Evolutionary conservation across 2,113 vertebrate genomes (phyloP).

Genomic region (Lutjanus erythropterus): DNA sequence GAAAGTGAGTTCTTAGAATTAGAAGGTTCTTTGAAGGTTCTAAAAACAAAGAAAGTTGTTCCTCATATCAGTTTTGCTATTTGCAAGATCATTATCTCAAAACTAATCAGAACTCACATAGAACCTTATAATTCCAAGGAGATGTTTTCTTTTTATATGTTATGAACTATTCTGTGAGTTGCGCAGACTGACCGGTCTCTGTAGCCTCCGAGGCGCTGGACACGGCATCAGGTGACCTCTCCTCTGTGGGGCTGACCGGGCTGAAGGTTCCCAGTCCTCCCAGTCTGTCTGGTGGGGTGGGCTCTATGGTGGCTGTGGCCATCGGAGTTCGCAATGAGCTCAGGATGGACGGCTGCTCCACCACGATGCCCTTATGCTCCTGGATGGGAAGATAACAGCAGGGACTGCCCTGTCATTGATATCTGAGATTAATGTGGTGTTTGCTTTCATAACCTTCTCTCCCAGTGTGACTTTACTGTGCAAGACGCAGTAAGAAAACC

Average conservation of each 20-base stretch:
- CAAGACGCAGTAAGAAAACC: neutral
- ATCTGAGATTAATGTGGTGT: conserved; percentile 18
- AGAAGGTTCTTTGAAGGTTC: too few species aligned
- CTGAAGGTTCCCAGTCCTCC: conserved; percentile 78
- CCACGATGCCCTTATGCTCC: conserved; percentile 93
- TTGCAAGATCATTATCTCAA: too few species aligned
- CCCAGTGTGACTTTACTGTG: neutral
- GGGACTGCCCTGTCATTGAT: conserved; percentile 51
- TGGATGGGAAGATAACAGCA: conserved; percentile 70
- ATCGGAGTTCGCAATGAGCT: conserved; percentile 86
- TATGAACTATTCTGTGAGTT: neutral
- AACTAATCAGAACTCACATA: too few species aligned
- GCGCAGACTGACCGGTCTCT: conserved; percentile 88
- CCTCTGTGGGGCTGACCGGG: conserved; percentile 88
- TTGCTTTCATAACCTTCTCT: neutral
- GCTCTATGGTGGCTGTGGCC: conserved; percentile 82
- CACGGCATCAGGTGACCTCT: conserved; percentile 93
- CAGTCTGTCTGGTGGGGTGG: conserved; percentile 81
- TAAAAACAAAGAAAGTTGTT: too few species aligned
- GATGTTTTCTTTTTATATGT: neutral
- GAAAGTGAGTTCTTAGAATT: too few species aligned
- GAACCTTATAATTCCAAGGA: too few species aligned
- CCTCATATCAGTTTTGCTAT: too few species aligned
- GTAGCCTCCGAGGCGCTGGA: conserved; percentile 95
- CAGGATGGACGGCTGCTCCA: conserved; percentile 92